Evolutionary conservation across 2,888 invertebrate species (phyloP).

Genomic region (Yponomeuta evonymella): DNA sequence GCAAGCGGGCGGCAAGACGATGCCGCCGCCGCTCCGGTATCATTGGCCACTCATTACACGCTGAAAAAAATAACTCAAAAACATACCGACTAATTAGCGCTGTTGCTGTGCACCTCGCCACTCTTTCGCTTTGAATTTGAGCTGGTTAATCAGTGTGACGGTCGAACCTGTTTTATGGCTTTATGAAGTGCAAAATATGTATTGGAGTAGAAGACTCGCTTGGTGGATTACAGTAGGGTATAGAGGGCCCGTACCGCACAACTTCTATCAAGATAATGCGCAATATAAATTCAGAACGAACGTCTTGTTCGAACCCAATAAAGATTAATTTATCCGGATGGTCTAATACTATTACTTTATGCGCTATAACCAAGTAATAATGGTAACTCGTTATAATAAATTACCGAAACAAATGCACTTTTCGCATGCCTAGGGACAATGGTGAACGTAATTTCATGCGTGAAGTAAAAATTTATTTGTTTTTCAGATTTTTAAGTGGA

Average conservation of each 20-base stretch:
- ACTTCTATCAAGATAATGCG: conserved; percentile 43
- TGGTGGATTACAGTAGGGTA: conserved; percentile 28
- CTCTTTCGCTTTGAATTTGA: conserved; percentile 27
- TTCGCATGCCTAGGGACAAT: too few species aligned
- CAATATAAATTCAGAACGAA: conserved; percentile 58
- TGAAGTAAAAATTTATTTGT: neutral
- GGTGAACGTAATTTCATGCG: too few species aligned
- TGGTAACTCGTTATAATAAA: neutral
- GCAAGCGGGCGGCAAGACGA: conserved; percentile 35
- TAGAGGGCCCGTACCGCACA: conserved; percentile 19
- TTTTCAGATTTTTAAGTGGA: neutral
- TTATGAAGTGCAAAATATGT: conserved; percentile 41
- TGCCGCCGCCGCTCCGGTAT: conserved; percentile 42
- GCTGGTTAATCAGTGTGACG: conserved; percentile 35
- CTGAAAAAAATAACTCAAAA: conserved; percentile 44
- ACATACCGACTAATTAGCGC: conserved; percentile 45
- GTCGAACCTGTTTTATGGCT: conserved; percentile 37
- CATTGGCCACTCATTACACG: conserved; percentile 43
- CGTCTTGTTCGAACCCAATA: conserved; percentile 37
- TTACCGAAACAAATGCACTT: too few species aligned
- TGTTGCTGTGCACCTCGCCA: conserved; percentile 40
- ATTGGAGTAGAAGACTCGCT: conserved; percentile 18
- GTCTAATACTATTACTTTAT: neutral
- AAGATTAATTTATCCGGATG: conserved; percentile 15
- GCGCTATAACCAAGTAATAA: neutral